Percentiles rank a stretch among this genome's conserved stretches.
These are phyloP conservation scores for Danionella dracula DNA, from an alignment of 2,797 vertebrate species.

Conservation along the genomic window DNA sequence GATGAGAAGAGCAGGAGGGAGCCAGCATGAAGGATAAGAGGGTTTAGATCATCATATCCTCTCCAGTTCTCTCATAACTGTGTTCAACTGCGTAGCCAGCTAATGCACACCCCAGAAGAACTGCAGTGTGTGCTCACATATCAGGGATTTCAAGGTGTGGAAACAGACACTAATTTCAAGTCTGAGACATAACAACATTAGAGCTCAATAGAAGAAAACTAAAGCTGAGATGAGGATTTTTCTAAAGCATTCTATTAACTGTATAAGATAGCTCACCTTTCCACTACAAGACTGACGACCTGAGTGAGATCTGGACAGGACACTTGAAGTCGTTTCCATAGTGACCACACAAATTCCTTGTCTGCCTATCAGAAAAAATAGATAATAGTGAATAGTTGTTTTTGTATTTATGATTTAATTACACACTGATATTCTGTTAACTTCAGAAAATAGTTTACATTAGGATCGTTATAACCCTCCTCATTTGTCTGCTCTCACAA, in stretches of 20 bases:
- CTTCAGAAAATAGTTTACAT: no score
- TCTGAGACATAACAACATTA: not conserved
- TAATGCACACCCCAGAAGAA: constrained; percentile 58
- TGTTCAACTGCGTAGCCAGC: constrained; percentile 60
- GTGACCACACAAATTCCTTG: constrained; percentile 95
- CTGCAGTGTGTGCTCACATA: constrained; percentile 47
- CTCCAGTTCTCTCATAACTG: constrained; percentile 67
- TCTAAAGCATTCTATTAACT: no score
- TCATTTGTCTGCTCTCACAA: constrained; percentile 1
- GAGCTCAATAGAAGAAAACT: constrained; percentile 7
- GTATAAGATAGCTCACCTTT: constrained; percentile 76
- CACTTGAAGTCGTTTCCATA: constrained; percentile 88
- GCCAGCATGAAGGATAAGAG: constrained; percentile 70
- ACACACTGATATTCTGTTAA: no score
- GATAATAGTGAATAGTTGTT: not conserved
- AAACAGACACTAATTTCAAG: constrained; percentile 34
- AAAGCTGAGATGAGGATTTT: not conserved
- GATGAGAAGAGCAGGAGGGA: constrained; percentile 56
- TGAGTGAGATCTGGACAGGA: constrained; percentile 86
- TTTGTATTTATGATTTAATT: no score
- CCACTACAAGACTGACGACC: constrained; percentile 82
- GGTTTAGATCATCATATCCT: constrained; percentile 74
- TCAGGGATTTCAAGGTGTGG: constrained; percentile 58
- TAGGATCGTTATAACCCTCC: no score
- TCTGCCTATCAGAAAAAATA: constrained; percentile 75